Conservation (phyloP, 2,797 vertebrate genomes). For the Picus viridis region DNA sequence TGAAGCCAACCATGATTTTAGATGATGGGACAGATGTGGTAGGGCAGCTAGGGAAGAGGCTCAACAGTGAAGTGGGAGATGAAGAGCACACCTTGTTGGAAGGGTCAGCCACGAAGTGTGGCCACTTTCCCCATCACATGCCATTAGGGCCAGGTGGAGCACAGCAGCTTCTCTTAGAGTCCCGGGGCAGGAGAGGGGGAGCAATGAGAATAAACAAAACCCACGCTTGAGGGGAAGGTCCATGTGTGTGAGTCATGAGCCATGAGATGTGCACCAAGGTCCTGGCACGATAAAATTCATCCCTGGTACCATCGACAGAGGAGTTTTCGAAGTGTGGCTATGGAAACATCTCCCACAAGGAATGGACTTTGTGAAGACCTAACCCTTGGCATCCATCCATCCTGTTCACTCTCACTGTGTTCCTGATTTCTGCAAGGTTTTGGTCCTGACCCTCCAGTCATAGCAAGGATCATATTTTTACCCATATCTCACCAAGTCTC, state of each 20-base stretch:
- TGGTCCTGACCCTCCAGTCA: neutral
- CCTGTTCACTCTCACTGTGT: neutral
- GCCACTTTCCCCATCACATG: neutral
- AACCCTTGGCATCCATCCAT: neutral
- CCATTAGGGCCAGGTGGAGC: neutral
- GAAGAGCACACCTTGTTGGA: neutral
- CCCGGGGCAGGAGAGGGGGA: neutral
- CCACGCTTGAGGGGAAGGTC: neutral
- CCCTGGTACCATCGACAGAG: neutral
- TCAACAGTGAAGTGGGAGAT: neutral
- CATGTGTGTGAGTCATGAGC: neutral
- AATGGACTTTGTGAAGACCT: neutral
- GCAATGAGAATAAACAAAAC: neutral
- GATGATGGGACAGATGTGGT: neutral
- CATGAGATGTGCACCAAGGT: neutral
- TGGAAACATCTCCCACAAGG: neutral
- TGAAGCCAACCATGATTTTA: neutral
- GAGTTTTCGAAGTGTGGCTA: neutral
- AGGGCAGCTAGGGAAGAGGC: neutral
- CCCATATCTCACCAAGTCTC: neutral
- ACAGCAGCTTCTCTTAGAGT: neutral
- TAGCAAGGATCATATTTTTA: neutral
- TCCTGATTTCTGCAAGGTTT: neutral
- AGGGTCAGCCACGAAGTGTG: neutral
- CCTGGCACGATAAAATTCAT: neutral